Percentiles rank a stretch among this genome's conserved stretches.
Evolutionary conservation across 2,797 vertebrate species (phyloP).

Genomic region (Ciconia nigra): DNA sequence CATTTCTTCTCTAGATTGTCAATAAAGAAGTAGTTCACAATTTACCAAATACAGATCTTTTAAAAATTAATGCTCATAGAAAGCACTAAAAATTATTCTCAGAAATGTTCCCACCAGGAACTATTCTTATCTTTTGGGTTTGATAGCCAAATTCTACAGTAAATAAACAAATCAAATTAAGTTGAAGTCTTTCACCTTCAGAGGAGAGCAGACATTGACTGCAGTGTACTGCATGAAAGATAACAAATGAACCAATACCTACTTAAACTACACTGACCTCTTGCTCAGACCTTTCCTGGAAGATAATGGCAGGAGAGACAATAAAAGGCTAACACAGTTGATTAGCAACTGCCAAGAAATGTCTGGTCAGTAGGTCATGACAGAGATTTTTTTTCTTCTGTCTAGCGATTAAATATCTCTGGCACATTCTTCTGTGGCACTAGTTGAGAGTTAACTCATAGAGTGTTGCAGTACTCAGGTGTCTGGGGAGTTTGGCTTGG

Average conservation of each 20-base stretch:
- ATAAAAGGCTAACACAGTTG: neutral
- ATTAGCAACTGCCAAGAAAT: slow-evolving; percentile 48
- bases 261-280: neutral
- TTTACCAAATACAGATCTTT: neutral
- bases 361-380: slow-evolving; percentile 9
- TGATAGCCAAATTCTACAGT: neutral
- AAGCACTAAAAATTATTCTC: neutral
- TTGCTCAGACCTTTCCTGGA: slow-evolving; percentile 42
- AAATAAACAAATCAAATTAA: neutral
- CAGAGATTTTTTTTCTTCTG: neutral
- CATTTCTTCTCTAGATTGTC: neutral
- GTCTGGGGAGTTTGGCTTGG: neutral
- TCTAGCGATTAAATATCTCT: neutral
- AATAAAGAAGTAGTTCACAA: neutral
- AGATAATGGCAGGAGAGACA: neutral
- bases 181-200: neutral
- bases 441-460: neutral
- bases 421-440: neutral
- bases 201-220: neutral
- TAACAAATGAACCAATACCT: slow-evolving; percentile 1
- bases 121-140: neutral
- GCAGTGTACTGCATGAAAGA: neutral
- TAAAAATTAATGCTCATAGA: neutral
- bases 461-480: neutral
- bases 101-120: neutral